Evolutionary conservation across 2,113 vertebrate species (phyloP), one percentile per base, ranked within the genome.

Genomic region (Typhlomys cinereus): DNA sequence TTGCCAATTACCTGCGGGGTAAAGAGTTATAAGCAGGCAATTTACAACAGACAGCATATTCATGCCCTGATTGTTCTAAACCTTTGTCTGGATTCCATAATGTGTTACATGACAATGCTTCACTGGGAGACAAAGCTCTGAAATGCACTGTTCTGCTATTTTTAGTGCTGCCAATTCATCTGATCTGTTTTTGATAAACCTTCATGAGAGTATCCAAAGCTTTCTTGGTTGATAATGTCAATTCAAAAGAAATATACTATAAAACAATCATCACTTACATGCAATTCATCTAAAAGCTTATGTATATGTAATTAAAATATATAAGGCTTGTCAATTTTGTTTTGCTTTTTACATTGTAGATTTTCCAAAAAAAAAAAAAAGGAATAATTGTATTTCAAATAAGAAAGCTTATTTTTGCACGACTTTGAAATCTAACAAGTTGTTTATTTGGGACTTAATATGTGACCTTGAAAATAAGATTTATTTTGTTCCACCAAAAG

Each of bases 391-490:
- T 50, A 61, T 89, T 81, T 83, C 36, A 91, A 91, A 71, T 83
- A 88, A 52, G 61, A 92, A 89, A 75, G 2, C 29, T 54, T 23
- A 64, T 57, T 15, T 91, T 79, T 64, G 70, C 23, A 79, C n/a
- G 79, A 67, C 21, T 73, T 95, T 91, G 59, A 91, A 66, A n/a
- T 76, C 2, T 79, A 73, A 41, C 13, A 66, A 92, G 21, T 27
- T 79, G n/a, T 86, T 89, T 83, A 59, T 57, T 62, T 89, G 78
- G 17, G 87, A n/a, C 59, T 31, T 61, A 52, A 73, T 80, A 62
- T 70, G 76, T 88, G 52, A 73, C 52, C 46, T 92, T 85, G 78
- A 93, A 92, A 86, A 93, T 87, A 92, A 90, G 25, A 88, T 81
- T 91, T 88, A 78, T 31, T 85, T 88, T 89, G 15, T n/a, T 94